Conservation (phyloP, 2,113 vertebrate genomes). For the Leptocoma aspasia region DNA sequence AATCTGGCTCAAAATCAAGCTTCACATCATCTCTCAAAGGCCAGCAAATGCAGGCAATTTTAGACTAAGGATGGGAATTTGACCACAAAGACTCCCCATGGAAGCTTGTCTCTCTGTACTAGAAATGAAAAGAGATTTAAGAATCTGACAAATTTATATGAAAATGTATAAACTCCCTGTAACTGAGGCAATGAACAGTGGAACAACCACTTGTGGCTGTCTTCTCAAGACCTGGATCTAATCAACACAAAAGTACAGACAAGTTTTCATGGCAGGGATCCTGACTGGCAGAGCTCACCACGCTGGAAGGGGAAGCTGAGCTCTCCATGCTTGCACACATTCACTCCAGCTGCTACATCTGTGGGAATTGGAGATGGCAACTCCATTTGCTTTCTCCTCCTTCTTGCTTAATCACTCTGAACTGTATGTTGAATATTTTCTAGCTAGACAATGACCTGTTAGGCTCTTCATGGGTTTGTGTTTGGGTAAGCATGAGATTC, state of each 20-base stretch:
- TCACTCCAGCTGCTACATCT: neutral
- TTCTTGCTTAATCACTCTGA: neutral
- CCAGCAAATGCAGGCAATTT: neutral
- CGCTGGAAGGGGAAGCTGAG: neutral
- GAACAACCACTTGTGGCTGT: neutral
- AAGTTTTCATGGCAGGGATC: neutral
- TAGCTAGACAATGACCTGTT: neutral
- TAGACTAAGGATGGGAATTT: neutral
- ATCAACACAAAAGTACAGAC: neutral
- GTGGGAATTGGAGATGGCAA: neutral
- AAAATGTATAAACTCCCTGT: neutral
- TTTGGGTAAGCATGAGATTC: neutral
- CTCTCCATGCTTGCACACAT: neutral
- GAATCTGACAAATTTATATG: neutral
- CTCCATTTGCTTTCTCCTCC: neutral
- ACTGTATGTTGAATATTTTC: neutral
- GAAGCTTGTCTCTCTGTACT: neutral
- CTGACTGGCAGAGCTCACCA: neutral
- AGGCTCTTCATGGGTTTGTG: neutral
- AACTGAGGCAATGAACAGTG: neutral
- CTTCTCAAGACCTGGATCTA: neutral
- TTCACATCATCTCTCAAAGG: neutral
- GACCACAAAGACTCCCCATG: neutral
- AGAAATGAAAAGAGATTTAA: neutral
- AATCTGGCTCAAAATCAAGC: neutral